These are phyloP conservation scores for Maniola jurtina DNA, from an alignment of 1,140 invertebrate genomes.

Conservation along the genomic window DNA sequence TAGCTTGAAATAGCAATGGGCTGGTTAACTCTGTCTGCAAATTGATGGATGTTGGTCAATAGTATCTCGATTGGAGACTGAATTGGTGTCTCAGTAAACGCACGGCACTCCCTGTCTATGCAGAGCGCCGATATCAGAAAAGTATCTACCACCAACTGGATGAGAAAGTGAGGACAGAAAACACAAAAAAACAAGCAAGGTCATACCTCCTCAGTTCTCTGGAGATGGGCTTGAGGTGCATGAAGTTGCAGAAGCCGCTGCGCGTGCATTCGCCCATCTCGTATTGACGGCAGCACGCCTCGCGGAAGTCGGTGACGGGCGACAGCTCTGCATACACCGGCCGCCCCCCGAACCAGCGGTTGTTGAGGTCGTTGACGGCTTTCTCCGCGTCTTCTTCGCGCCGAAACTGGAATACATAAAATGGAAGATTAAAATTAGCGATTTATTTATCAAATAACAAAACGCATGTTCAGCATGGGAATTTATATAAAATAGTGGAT, in stretches of 20 bases:
- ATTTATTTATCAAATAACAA: too few relatives aligned
- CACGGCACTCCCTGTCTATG: too few relatives aligned
- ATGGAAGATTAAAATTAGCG: not conserved
- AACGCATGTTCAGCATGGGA: too few relatives aligned
- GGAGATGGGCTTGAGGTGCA: conserved; percentile 99
- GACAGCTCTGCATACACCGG: conserved; percentile 98
- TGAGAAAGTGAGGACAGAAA: too few relatives aligned
- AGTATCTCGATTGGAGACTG: too few relatives aligned
- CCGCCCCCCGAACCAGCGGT: conserved; percentile 99
- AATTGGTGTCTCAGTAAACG: too few relatives aligned
- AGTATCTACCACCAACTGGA: too few relatives aligned
- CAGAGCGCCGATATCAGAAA: too few relatives aligned
- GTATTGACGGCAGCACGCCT: conserved; percentile 99
- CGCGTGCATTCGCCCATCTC: conserved; percentile 99
- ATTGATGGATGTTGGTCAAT: too few relatives aligned
- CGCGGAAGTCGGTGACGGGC: conserved; percentile 98
- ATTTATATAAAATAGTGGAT: too few relatives aligned
- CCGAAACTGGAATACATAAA: conserved; percentile 85
- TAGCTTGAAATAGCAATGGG: too few relatives aligned
- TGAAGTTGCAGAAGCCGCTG: conserved; percentile 99
- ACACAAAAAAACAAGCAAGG: not conserved
- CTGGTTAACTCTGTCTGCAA: too few relatives aligned
- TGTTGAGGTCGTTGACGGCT: conserved; percentile 97
- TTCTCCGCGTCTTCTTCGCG: conserved; percentile 99
- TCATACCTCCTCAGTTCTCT: conserved; percentile 90